Conservation (phyloP, 2,888 invertebrate genomes). For the Heliconius aoede region DNA sequence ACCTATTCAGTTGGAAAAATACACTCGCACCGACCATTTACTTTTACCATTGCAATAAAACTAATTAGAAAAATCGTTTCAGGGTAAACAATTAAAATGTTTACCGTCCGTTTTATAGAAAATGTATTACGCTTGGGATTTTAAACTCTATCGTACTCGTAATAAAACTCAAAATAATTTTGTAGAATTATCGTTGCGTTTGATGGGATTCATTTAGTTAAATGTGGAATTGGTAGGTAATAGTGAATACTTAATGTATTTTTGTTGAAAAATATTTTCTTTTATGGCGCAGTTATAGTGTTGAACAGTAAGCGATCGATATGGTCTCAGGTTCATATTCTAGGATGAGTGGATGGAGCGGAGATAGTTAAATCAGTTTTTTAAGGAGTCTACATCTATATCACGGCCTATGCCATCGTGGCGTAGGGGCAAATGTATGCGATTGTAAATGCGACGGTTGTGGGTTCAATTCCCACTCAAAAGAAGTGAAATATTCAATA, state of each 20-base stretch:
- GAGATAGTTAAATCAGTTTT: neutral
- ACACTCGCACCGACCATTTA: slow-evolving; percentile 16
- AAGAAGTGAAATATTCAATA: no score
- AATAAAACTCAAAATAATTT: neutral
- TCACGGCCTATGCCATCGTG: neutral
- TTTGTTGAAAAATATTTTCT: neutral
- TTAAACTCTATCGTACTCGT: neutral
- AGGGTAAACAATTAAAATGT: slow-evolving; percentile 30
- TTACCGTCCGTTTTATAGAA: slow-evolving; percentile 26
- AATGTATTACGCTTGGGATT: neutral
- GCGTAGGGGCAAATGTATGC: no score
- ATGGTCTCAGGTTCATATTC: slow-evolving; percentile 3
- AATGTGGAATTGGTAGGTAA: slow-evolving; percentile 7
- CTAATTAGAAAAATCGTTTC: slow-evolving; percentile 36
- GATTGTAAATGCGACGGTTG: no score
- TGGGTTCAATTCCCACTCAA: no score
- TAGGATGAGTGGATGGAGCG: neutral
- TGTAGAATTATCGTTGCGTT: neutral
- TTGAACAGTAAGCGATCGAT: neutral
- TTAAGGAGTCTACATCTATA: neutral
- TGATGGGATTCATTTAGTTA: neutral
- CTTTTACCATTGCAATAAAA: slow-evolving; percentile 30
- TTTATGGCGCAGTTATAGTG: neutral
- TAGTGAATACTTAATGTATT: neutral
- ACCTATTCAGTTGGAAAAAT: neutral